Evolutionary conservation across 2,888 invertebrate genomes (phyloP).

Genomic region (Eupeodes latifasciatus): DNA sequence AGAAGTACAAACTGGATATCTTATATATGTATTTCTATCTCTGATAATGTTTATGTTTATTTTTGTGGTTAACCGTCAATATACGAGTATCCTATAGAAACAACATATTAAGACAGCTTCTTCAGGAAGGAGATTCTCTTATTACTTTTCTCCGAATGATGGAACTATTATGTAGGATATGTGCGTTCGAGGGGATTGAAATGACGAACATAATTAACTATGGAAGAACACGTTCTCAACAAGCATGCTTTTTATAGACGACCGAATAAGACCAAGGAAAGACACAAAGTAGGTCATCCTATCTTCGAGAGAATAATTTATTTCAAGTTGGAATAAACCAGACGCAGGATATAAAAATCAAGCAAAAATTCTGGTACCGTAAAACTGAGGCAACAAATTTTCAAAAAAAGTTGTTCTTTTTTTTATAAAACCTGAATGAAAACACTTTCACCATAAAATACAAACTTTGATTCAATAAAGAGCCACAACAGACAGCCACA

Average conservation of each 20-base stretch:
- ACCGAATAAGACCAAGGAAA: neutral
- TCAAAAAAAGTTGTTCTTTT: neutral
- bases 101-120: neutral
- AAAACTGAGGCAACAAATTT: slow-evolving; percentile 5
- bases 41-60: slow-evolving; percentile 12
- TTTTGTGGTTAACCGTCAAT: slow-evolving; percentile 38
- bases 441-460: slow-evolving; percentile 67
- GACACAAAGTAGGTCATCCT: slow-evolving; percentile 42
- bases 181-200: slow-evolving; percentile 23
- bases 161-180: neutral
- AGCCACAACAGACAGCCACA: neutral
- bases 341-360: slow-evolving; percentile 42
- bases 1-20: slow-evolving; percentile 11
- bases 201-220: slow-evolving; percentile 49
- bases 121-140: neutral
- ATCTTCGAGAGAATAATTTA: slow-evolving; percentile 30
- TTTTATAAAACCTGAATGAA: slow-evolving; percentile 57
- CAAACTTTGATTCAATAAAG: slow-evolving; percentile 5
- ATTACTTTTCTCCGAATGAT: neutral
- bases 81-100: neutral
- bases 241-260: neutral
- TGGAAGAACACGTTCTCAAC: slow-evolving; percentile 45
- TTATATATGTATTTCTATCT: too few species aligned
- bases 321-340: slow-evolving; percentile 21
- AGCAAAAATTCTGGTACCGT: neutral